A percentile compares a stretch with the other conserved stretches of the same genome.
phyloP scores from a whole-genome alignment of 2,888 invertebrate genomes.

The Acanthopleura granulata region DNA sequence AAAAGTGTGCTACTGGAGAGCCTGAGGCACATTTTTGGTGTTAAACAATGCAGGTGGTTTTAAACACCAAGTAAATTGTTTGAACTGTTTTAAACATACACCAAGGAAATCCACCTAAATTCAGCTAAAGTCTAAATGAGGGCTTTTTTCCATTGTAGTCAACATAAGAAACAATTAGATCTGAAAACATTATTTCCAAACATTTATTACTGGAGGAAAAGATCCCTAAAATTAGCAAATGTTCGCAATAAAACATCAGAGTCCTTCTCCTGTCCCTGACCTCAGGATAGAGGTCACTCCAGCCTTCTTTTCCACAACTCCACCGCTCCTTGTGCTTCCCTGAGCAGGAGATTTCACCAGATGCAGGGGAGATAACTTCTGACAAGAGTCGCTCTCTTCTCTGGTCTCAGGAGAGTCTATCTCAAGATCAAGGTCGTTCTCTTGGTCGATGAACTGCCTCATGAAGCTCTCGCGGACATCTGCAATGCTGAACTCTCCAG shows the following conservation, averaged over 20 bases:
- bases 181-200: no score
- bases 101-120: no score
- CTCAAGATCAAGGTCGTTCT: conserved; percentile 50
- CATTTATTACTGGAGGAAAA: no score
- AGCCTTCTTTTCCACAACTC: conserved; percentile 75
- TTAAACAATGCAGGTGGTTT: no score
- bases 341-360: conserved; percentile 47
- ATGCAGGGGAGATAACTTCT: conserved; percentile 46
- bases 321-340: conserved; percentile 50
- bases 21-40: no score
- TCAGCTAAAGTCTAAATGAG: no score
- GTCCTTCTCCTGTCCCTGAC: conserved; percentile 72
- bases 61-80: no score
- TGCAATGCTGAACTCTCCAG: conserved; percentile 77
- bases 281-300: conserved; percentile 90
- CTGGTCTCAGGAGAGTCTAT: conserved; percentile 50
- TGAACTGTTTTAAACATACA: no score
- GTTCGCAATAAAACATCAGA: not conserved
- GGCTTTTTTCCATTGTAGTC: no score
- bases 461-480: conserved; percentile 97
- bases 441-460: conserved; percentile 82
- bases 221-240: no score
- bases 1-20: no score
- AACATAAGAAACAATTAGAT: no score
- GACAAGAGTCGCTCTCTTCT: conserved; percentile 39